Conservation (phyloP, 2,113 vertebrate species). For the Danionella cerebrum region DNA sequence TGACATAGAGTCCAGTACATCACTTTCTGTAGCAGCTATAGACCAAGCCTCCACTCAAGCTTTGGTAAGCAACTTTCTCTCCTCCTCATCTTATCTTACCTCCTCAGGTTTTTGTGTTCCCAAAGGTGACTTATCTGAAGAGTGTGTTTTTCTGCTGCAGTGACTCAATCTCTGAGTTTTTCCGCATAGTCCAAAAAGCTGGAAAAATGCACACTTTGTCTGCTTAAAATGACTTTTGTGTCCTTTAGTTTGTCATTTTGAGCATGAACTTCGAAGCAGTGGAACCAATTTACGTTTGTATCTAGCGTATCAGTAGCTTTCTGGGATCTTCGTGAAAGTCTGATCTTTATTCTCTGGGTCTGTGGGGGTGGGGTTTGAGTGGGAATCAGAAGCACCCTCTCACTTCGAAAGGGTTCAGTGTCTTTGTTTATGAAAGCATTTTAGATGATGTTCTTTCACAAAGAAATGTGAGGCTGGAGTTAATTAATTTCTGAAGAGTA, state of each 20-base stretch:
- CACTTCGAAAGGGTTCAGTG: neutral
- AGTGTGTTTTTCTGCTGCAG: neutral
- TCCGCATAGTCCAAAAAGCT: neutral
- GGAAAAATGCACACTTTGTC: neutral
- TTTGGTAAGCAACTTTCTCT: slow-evolving; percentile 73
- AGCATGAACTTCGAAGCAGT: neutral
- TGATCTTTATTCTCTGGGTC: neutral
- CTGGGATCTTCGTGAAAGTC: neutral
- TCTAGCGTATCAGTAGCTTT: too few species aligned
- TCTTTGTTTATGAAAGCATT: slow-evolving; percentile 19
- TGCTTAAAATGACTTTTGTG: neutral
- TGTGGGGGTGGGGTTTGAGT: neutral
- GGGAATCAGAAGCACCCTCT: neutral
- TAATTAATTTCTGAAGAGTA: neutral
- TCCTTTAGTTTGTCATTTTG: neutral
- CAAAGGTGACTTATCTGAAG: neutral
- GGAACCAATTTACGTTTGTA: too few species aligned
- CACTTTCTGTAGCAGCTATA: slow-evolving; percentile 79
- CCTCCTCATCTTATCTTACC: neutral
- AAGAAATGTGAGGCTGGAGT: neutral
- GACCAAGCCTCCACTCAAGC: slow-evolving; percentile 89
- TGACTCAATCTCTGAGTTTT: slow-evolving; percentile 6
- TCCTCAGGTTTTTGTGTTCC: neutral
- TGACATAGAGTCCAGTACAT: slow-evolving; percentile 76
- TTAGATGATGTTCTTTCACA: neutral